These are phyloP conservation scores for Megathymus violae DNA, from an alignment of 1,140 invertebrate genomes.

Conservation along the genomic window DNA sequence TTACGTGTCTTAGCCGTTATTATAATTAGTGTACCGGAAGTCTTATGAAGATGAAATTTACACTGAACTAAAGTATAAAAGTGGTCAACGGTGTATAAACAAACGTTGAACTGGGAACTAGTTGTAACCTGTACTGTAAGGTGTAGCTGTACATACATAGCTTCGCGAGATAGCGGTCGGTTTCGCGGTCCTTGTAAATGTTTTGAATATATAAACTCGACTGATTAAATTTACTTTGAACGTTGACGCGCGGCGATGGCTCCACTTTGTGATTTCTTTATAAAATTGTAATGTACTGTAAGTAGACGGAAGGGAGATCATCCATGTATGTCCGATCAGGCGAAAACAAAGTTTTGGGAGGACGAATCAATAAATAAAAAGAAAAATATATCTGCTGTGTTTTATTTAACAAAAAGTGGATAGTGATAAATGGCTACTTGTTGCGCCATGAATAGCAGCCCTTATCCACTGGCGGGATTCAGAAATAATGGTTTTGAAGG, in stretches of 20 bases:
- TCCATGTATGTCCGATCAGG: slow-evolving; percentile 78
- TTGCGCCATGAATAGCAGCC: too few relatives aligned
- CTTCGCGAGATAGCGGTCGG: slow-evolving; percentile 19
- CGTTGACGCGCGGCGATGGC: slow-evolving; percentile 48
- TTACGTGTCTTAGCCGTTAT: slow-evolving; percentile 19
- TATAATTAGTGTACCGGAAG: slow-evolving; percentile 6
- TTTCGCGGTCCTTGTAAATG: slow-evolving; percentile 47
- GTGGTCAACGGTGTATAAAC: slow-evolving; percentile 36
- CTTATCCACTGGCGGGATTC: too few relatives aligned
- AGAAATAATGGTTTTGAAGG: too few relatives aligned
- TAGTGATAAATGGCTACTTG: too few relatives aligned
- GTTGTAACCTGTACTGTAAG: slow-evolving; percentile 11
- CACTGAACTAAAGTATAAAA: slow-evolving; percentile 5
- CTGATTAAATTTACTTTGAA: slow-evolving; percentile 64
- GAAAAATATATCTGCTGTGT: slow-evolving; percentile 67
- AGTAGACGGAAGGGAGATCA: slow-evolving; percentile 80
- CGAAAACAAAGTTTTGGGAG: slow-evolving; percentile 75
- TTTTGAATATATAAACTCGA: slow-evolving; percentile 62
- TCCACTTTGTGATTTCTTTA: slow-evolving; percentile 80
- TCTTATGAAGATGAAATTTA: slow-evolving; percentile 29
- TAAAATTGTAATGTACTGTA: slow-evolving; percentile 80
- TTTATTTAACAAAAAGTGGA: too few relatives aligned
- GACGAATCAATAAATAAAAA: slow-evolving; percentile 82
- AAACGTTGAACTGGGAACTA: slow-evolving; percentile 8
- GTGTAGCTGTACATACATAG: slow-evolving; percentile 24